phyloP scores from a whole-genome alignment of 2,888 invertebrate species.

The Hirtodrosophila confusa region DNA sequence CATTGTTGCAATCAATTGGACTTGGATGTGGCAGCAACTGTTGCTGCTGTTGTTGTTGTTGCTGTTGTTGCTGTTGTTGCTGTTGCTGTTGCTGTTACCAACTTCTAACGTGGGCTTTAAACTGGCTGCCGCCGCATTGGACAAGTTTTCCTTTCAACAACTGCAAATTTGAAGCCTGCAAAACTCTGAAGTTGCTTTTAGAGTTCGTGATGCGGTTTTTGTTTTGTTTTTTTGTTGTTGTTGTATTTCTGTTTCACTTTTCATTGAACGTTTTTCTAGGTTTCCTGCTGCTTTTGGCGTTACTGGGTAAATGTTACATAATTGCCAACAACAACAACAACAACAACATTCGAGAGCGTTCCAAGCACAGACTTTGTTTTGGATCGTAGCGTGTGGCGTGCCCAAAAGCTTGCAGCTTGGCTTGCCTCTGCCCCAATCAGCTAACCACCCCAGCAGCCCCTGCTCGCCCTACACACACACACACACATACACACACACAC shows the following conservation, averaged over 20 bases:
- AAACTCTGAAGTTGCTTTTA: conserved; percentile 26
- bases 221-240: conserved; percentile 14
- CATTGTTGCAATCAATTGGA: conserved; percentile 62
- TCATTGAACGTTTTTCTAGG: conserved; percentile 72
- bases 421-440: too few relatives aligned
- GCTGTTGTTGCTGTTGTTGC: conserved; percentile 20
- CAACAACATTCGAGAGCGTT: too few relatives aligned
- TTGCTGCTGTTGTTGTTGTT: conserved; percentile 17
- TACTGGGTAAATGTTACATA: conserved; percentile 83
- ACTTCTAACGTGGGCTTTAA: conserved; percentile 57
- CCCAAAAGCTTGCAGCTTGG: conserved; percentile 4
- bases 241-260: conserved; percentile 46
- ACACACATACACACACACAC: conserved; percentile 9
- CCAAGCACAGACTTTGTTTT: not conserved
- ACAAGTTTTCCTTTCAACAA: conserved; percentile 71
- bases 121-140: conserved; percentile 49
- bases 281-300: conserved; percentile 78
- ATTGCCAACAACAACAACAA: conserved; percentile 40
- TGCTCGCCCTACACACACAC: conserved; percentile 5
- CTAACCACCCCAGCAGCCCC: conserved; percentile 6
- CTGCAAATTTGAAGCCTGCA: conserved; percentile 32
- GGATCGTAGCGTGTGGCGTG: conserved; percentile 8
- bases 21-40: conserved; percentile 56
- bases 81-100: conserved; percentile 28
- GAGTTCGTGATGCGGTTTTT: conserved; percentile 66